Evolutionary conservation across 1,140 invertebrate species (phyloP).

Genomic region (Pseudomyrmex cubaensis): DNA sequence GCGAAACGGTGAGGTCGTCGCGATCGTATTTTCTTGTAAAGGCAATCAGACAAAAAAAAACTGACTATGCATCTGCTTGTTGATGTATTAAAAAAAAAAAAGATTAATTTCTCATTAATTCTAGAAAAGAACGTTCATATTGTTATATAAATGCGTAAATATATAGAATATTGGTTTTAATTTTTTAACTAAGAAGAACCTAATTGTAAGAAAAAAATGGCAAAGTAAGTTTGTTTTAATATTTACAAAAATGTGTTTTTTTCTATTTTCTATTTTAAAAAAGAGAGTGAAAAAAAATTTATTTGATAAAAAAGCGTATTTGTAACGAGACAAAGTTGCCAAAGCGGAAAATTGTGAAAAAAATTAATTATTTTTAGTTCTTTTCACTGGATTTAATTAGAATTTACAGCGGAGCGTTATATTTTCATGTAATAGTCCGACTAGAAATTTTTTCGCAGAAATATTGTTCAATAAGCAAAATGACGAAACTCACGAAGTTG

Average conservation of each 20-base stretch:
- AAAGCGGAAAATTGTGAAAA: conserved; percentile 4
- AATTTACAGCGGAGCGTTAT: background rate
- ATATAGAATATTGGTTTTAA: too few relatives aligned
- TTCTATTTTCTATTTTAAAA: background rate
- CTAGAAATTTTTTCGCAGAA: background rate
- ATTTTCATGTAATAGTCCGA: background rate
- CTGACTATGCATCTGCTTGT: background rate
- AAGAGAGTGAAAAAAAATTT: background rate
- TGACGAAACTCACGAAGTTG: background rate
- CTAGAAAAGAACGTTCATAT: background rate
- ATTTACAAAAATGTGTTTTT: background rate
- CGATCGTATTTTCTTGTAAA: conserved; percentile 33
- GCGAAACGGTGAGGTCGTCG: conserved; percentile 11
- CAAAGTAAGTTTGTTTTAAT: background rate
- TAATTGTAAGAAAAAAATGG: background rate
- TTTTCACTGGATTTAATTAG: conserved; percentile 46
- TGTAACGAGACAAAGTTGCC: conserved; percentile 22
- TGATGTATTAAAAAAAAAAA: background rate
- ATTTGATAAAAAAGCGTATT: background rate
- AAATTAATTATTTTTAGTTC: conserved; percentile 53
- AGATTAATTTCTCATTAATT: conserved; percentile 15
- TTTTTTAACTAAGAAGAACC: too few relatives aligned
- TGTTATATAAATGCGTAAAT: too few relatives aligned
- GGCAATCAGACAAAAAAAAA: conserved; percentile 2
- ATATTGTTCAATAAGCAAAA: background rate